phyloP scores from a whole-genome alignment of 2,888 invertebrate species.

The Aleiodes leptofemur region DNA sequence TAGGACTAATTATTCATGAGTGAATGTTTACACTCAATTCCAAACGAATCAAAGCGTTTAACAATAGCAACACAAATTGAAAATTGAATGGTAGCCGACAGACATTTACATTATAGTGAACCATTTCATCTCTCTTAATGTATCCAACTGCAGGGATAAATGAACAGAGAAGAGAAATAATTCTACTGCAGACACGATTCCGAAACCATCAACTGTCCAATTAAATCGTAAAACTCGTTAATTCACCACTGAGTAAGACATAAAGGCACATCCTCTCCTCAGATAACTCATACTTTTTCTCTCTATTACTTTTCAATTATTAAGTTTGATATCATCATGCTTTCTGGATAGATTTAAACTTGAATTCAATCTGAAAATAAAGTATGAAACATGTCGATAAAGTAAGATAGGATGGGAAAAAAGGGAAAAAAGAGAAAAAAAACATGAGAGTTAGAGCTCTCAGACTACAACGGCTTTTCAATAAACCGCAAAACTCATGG shows the following conservation, averaged over 20 bases:
- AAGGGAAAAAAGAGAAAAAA: conserved; percentile 40
- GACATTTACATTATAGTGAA: conserved; percentile 13
- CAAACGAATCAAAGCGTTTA: background rate
- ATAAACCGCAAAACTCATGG: conserved; percentile 68
- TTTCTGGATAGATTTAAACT: background rate
- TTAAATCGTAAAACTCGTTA: conserved; percentile 13
- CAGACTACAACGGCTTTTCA: conserved; percentile 62
- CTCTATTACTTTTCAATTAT: conserved; percentile 6
- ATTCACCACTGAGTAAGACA: background rate
- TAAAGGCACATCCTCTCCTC: no score
- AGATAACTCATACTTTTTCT: background rate
- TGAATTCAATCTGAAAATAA: conserved; percentile 2
- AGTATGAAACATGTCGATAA: conserved; percentile 1
- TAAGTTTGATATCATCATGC: background rate
- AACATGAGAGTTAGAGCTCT: conserved; percentile 48
- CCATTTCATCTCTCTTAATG: background rate
- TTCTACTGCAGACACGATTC: background rate
- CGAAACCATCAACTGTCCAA: background rate
- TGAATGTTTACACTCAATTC: background rate
- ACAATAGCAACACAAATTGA: conserved; percentile 15
- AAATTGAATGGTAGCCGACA: conserved; percentile 23
- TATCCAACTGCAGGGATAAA: background rate
- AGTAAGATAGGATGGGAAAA: conserved; percentile 9
- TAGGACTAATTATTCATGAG: background rate
- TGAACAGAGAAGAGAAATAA: background rate